Percentiles rank a stretch among this genome's conserved stretches.
Conservation (phyloP, 2,113 vertebrate genomes). For the Tetraodon nigroviridis region DNA sequence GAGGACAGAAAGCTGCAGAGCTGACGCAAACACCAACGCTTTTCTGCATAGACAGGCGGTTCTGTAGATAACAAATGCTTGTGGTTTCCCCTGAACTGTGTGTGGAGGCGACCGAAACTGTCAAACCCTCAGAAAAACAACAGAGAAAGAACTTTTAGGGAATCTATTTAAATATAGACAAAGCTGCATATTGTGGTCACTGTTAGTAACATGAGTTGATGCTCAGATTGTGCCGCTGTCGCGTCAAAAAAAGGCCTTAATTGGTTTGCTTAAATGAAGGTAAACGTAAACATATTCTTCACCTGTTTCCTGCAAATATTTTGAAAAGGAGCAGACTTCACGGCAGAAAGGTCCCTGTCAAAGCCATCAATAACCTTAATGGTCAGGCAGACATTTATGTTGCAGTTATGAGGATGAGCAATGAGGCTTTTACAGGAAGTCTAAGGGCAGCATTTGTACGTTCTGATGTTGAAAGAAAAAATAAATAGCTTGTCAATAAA, state of each 20-base stretch:
- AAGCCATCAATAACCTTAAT: constrained; percentile 74
- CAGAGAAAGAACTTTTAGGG: too few species aligned
- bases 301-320: constrained; percentile 51
- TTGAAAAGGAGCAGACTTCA: constrained; percentile 62
- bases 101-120: too few species aligned
- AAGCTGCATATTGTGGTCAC: too few species aligned
- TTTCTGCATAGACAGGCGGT: too few species aligned
- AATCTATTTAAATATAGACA: too few species aligned
- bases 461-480: constrained; percentile 28
- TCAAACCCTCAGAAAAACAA: too few species aligned
- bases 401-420: constrained; percentile 63
- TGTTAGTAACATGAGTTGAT: too few species aligned
- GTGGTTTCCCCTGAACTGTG: too few species aligned
- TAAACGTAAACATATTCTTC: constrained; percentile 20
- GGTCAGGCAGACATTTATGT: constrained; percentile 67
- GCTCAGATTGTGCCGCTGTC: too few species aligned
- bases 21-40: too few species aligned
- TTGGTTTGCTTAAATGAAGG: constrained; percentile 28
- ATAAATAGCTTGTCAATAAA: neutral
- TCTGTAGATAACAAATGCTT: too few species aligned
- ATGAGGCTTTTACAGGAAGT: constrained; percentile 49
- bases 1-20: too few species aligned
- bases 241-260: constrained; percentile 16
- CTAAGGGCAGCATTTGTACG: constrained; percentile 55
- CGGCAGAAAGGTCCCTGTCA: constrained; percentile 55